These are phyloP conservation scores for Pomatostomus ruficeps DNA, from an alignment of 2,113 vertebrate species.

Conservation along the genomic window DNA sequence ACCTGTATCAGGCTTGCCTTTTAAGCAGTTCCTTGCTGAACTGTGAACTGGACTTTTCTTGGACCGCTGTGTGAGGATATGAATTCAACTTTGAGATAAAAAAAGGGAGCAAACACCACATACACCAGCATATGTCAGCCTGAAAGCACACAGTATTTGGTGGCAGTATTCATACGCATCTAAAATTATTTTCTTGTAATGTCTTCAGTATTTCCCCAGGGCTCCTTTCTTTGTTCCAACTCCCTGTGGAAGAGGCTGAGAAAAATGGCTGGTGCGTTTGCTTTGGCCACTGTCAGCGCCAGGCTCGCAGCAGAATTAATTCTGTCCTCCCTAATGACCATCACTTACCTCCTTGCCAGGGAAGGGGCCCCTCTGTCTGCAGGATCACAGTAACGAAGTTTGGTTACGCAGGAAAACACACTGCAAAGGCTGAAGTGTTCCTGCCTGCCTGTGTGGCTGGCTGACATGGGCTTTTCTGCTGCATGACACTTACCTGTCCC, in stretches of 20 bases:
- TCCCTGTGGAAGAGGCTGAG: not conserved
- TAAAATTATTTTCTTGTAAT: not conserved
- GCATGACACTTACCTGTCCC: not conserved
- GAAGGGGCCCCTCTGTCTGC: constrained; percentile 5
- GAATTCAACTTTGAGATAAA: constrained; percentile 14
- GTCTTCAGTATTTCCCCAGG: not conserved
- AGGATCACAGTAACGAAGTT: not conserved
- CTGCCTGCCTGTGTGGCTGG: not conserved
- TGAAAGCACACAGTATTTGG: not conserved
- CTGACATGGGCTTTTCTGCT: not conserved
- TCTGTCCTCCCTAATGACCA: constrained; percentile 16
- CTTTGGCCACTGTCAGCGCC: not conserved
- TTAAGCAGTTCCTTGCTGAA: constrained; percentile 30
- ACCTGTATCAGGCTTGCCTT: constrained; percentile 19
- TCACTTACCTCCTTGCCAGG: constrained; percentile 18
- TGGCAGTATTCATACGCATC: not conserved
- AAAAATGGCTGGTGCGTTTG: not conserved
- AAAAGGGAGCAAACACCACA: not conserved
- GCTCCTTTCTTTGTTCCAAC: constrained; percentile 32
- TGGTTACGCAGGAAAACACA: not conserved
- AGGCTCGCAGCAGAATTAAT: constrained; percentile 24
- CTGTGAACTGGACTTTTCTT: constrained; percentile 23
- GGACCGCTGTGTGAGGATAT: not conserved
- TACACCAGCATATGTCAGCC: not conserved
- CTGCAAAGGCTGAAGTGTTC: not conserved